Base-by-base conservation (phyloP, 2,888 invertebrate species). In the Chorisops tibialis region DNA sequence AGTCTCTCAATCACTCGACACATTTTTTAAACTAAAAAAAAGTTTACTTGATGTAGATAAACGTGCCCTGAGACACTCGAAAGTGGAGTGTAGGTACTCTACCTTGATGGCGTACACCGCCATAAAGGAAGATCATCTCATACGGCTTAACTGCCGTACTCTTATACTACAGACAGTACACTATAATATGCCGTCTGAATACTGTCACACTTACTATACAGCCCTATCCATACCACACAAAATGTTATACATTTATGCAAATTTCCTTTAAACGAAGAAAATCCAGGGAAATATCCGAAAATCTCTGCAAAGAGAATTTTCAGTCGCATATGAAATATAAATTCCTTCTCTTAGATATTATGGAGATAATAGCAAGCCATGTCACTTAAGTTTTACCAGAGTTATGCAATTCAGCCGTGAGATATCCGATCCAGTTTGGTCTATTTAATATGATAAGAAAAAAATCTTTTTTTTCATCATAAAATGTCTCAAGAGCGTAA, bases 231-330 rank as follows among this genome's bases (percentile, higher is more conserved):
- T n/a, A n/a, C n/a, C 43, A 30, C 45, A 30, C 22, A 30, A 52
- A 19, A 24, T 56, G 43, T 56, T 21, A 59, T 59, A 48, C 38
- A 59, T 59, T 59, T 59, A 59, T 59, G 59, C 48, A 59, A 59
- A 59, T 59, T 59, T 24, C 14, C 59, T 37, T 47, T 48, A 21
- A 59, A 4, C 35, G 30, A 48, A 30, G n/a, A 37, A 45, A 37
- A 48, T 38, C 22, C 18, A 16, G 48, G 45, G 16, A 45, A 45
- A 48, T 59, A 59, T 59, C 21, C 22, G 4, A 16, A 48, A 59
- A 48, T 56, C 48, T 59, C 59, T 24, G 14, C 48, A 19, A n/a
- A 19, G 21, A 56, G 45, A 14, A 12, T 35, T 16, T 24, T 6
- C 38, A 6, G 19, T 43, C n/a, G 16, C 21, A 38, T 52, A 21